phyloP scores from a whole-genome alignment of 30 jellyfish, hydroid and myxozoan genomes.

The Hydra vulgaris region DNA sequence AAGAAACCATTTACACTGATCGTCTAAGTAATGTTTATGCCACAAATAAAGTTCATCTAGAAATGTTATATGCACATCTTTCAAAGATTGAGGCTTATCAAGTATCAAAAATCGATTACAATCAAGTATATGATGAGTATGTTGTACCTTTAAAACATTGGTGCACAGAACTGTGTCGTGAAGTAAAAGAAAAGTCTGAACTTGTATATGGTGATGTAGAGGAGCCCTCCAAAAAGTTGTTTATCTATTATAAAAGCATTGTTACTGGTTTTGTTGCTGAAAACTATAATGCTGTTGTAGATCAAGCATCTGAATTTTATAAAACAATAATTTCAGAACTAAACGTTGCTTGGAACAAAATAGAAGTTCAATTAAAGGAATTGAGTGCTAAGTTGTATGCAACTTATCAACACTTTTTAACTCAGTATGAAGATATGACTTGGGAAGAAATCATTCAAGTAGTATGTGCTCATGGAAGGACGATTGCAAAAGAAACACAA shows the following conservation, averaged over 20 bases:
- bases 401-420: conserved; percentile 20
- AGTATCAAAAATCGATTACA: not conserved
- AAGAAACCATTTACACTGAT: not conserved
- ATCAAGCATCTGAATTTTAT: conserved; percentile 7
- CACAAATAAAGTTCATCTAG: not conserved
- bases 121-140: conserved; percentile 2
- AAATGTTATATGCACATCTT: not conserved
- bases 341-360: not conserved
- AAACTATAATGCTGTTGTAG: conserved; percentile 16
- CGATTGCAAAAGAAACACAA: conserved; percentile 7
- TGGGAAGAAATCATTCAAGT: conserved; percentile 78
- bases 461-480: conserved; percentile 15
- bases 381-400: conserved; percentile 1
- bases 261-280: conserved; percentile 33
- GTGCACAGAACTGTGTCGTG: not conserved
- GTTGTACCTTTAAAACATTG: conserved; percentile 29
- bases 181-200: conserved; percentile 29
- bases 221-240: conserved; percentile 40
- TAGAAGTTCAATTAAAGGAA: not conserved
- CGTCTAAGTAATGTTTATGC: not conserved
- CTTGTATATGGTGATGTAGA: conserved; percentile 57
- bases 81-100: not conserved
- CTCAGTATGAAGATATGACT: conserved; percentile 59
- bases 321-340: conserved; percentile 13
- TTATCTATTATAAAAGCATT: conserved; percentile 47